A percentile compares a stretch with the other conserved stretches of the same genome.
These are phyloP conservation scores for Contarinia nasturtii DNA, from an alignment of 1,140 invertebrate genomes.

Conservation along the genomic window DNA sequence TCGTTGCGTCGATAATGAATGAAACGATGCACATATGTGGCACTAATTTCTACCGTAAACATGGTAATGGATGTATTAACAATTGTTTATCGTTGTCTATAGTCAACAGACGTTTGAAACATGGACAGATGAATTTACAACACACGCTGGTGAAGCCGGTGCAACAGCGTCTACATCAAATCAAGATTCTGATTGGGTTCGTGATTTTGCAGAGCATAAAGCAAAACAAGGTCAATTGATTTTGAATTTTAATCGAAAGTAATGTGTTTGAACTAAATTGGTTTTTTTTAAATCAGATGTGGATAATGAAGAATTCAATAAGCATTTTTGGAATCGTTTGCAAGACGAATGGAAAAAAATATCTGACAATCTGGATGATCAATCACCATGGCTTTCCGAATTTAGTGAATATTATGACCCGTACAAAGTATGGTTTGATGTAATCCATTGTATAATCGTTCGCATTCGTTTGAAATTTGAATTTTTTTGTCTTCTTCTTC, in stretches of 20 bases:
- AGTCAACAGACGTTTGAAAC: conserved; percentile 11
- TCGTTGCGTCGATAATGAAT: too few relatives aligned
- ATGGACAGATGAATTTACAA: conserved; percentile 27
- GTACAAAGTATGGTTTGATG: conserved; percentile 30
- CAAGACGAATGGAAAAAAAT: conserved; percentile 61
- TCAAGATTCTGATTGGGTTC: conserved; percentile 12
- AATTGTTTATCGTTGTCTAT: too few relatives aligned
- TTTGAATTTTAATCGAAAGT: background rate
- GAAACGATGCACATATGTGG: too few relatives aligned
- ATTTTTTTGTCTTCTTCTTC: conserved; percentile 5
- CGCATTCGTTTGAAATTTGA: background rate
- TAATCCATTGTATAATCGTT: conserved; percentile 6
- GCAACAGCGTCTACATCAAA: conserved; percentile 1
- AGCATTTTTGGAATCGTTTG: conserved; percentile 53
- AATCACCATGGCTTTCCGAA: conserved; percentile 47
- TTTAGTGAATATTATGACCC: conserved; percentile 40
- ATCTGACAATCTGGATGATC: conserved; percentile 26
- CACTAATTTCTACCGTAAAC: too few relatives aligned
- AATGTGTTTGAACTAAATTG: too few relatives aligned
- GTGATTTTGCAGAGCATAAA: conserved; percentile 18
- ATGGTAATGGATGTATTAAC: too few relatives aligned
- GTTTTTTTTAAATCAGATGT: background rate
- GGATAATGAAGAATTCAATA: conserved; percentile 26
- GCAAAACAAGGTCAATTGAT: conserved; percentile 3
- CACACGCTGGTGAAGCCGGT: conserved; percentile 25